phyloP scores from a whole-genome alignment of 1,140 invertebrate species.

The Orius insidiosus region DNA sequence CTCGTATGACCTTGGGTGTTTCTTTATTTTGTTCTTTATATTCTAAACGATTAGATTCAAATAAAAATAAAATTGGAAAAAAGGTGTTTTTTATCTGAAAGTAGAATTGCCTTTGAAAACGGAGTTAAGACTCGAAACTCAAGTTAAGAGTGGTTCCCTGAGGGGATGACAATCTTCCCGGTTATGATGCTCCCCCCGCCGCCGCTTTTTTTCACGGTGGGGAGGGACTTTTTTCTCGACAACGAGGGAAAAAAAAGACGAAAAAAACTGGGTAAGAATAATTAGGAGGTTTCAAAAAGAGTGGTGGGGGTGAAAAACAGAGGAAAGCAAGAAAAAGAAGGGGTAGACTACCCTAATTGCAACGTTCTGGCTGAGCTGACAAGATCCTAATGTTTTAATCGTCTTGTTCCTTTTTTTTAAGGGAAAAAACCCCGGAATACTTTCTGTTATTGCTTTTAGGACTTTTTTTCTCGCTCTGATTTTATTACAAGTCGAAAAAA shows the following conservation, averaged over 20 bases:
- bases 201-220: not conserved
- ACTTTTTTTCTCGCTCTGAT: too few species aligned
- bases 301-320: constrained; percentile 1
- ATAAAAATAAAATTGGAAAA: too few species aligned
- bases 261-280: constrained; percentile 6
- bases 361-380: not conserved
- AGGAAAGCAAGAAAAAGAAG: not conserved
- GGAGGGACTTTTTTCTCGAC: not conserved
- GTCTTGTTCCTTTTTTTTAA: not conserved
- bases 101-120: too few species aligned
- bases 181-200: constrained; percentile 2
- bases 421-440: not conserved
- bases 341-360: not conserved
- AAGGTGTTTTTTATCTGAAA: too few species aligned
- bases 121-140: not conserved
- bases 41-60: too few species aligned
- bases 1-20: too few species aligned
- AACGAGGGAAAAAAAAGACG: not conserved
- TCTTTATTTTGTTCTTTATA: too few species aligned
- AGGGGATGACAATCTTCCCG: constrained; percentile 10
- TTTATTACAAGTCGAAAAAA: not conserved
- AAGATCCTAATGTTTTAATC: not conserved
- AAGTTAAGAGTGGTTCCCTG: constrained; percentile 5
- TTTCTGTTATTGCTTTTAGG: too few species aligned
- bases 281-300: constrained; percentile 6